These are phyloP conservation scores for Athetis lepigone DNA, from an alignment of 2,888 invertebrate genomes.

Conservation along the genomic window DNA sequence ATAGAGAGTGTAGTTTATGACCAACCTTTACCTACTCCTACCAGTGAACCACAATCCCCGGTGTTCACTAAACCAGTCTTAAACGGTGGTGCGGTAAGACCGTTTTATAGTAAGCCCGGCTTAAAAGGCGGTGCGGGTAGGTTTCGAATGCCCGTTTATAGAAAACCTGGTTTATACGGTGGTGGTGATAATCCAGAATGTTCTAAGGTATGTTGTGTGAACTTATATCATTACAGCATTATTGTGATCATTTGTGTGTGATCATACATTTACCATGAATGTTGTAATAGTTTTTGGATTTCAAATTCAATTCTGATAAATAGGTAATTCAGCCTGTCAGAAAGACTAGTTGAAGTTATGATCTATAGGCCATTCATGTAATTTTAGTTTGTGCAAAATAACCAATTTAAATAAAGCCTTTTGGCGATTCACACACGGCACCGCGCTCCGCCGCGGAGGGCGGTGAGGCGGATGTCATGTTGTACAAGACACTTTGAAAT, in stretches of 20 bases:
- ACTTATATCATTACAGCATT: not conserved
- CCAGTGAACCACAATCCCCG: slow-evolving; percentile 68
- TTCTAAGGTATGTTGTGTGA: slow-evolving; percentile 68
- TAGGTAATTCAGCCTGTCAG: too few species aligned
- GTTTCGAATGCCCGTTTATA: slow-evolving; percentile 64
- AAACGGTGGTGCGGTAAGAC: slow-evolving; percentile 68
- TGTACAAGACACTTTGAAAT: too few species aligned
- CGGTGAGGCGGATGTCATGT: too few species aligned
- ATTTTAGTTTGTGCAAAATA: too few species aligned
- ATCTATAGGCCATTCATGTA: too few species aligned
- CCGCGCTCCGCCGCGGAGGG: too few species aligned
- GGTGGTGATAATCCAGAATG: slow-evolving; percentile 64
- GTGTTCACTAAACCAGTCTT: slow-evolving; percentile 75
- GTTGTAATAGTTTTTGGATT: too few species aligned
- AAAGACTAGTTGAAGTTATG: too few species aligned
- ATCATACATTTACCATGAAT: too few species aligned
- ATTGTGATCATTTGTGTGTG: slow-evolving; percentile 2
- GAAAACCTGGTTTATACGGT: slow-evolving; percentile 69
- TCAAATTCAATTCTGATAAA: too few species aligned
- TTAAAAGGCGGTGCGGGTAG: slow-evolving; percentile 59
- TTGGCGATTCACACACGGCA: too few species aligned
- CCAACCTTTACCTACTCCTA: slow-evolving; percentile 79
- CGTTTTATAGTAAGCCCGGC: slow-evolving; percentile 70
- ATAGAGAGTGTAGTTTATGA: slow-evolving; percentile 79
- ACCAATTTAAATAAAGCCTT: too few species aligned